Evolutionary conservation across 2,888 invertebrate species (phyloP), one percentile per base, ranked within the genome.

Genomic region (Stenotaenia linearis): DNA sequence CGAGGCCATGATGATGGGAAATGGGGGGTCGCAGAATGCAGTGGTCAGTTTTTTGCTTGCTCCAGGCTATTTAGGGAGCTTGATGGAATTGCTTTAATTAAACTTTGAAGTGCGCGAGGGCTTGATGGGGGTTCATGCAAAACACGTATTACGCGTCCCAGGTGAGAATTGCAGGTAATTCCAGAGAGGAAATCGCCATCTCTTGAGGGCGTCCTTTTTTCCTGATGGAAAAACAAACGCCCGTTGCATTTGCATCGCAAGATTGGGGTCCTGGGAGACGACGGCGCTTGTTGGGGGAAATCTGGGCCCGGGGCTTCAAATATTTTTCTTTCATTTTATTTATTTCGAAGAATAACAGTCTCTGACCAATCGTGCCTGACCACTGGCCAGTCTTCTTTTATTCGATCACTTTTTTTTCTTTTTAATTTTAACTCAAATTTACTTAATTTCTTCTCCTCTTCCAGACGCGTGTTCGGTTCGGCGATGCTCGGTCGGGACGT

Each of bases 321-420:
- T 75, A 75, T 75, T 75, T 75, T 75, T 37, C 75, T 75, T 75
- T 75, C 75, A 75, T 75, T 75, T 37, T 75, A 75, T 75, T 75
- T 75, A 75, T 75, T 75, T 75, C 18, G 32, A 75, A 75, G 75
- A 37, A 75, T 35, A 75, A 75, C 37, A 75, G 7, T 30, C 32
- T 25, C 35, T 75, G 1, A 21, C 32, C 75, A 37, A 37, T 75
- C 75, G n/a, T 9, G 21, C n/a, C n/a, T 75, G 35, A 35, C 75
- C 75, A 25, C 10, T 30, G 75, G 7, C 75, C 75, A n/a, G 2
- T 32, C 32, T 23, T 61, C 7, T 1, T 23, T 61, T 23, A 5
- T 25, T 61, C 15, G 5, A 25, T 15, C 15, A 25, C 23, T 61
- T 28, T 61, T 56, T 23, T 15, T 56, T 18, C 0, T 25, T 61